phyloP scores from a whole-genome alignment of 1,140 invertebrate species.

The Pantala flavescens region DNA sequence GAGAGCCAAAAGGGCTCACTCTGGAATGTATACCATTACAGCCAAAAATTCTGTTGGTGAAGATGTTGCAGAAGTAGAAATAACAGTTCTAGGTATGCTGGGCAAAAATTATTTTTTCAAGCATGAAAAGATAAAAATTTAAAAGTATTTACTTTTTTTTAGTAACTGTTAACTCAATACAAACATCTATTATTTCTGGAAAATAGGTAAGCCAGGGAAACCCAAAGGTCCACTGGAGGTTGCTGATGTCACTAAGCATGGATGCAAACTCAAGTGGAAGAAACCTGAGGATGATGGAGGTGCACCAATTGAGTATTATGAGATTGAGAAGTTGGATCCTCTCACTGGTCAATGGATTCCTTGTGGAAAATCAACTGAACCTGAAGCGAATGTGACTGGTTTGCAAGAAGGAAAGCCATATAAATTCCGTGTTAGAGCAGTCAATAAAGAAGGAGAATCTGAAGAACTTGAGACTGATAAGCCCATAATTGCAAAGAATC shows the following conservation, averaged over 20 bases:
- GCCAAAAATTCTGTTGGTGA: slow-evolving; percentile 90
- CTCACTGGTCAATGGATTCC: slow-evolving; percentile 85
- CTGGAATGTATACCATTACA: slow-evolving; percentile 84
- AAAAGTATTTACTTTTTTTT: background rate
- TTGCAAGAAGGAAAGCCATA: slow-evolving; percentile 92
- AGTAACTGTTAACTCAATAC: background rate
- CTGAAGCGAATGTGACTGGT: slow-evolving; percentile 74
- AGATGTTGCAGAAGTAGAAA: slow-evolving; percentile 83
- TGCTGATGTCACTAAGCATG: slow-evolving; percentile 82
- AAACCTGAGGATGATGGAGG: slow-evolving; percentile 90
- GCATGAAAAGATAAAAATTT: background rate
- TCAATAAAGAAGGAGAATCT: slow-evolving; percentile 97
- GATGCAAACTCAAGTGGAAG: slow-evolving; percentile 87
- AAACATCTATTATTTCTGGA: slow-evolving; percentile 16
- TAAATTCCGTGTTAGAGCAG: slow-evolving; percentile 95
- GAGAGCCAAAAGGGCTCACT: slow-evolving; percentile 66
- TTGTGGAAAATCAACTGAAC: slow-evolving; percentile 66
- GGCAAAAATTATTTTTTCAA: background rate
- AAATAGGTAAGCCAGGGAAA: slow-evolving; percentile 52
- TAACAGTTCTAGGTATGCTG: slow-evolving; percentile 64
- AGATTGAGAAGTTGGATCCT: slow-evolving; percentile 94
- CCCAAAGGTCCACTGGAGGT: slow-evolving; percentile 83
- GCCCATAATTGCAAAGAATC: slow-evolving; percentile 95
- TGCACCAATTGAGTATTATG: slow-evolving; percentile 84
- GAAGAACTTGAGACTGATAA: slow-evolving; percentile 91